Conservation (phyloP, 2,113 vertebrate species). For the Cacatua alba region DNA sequence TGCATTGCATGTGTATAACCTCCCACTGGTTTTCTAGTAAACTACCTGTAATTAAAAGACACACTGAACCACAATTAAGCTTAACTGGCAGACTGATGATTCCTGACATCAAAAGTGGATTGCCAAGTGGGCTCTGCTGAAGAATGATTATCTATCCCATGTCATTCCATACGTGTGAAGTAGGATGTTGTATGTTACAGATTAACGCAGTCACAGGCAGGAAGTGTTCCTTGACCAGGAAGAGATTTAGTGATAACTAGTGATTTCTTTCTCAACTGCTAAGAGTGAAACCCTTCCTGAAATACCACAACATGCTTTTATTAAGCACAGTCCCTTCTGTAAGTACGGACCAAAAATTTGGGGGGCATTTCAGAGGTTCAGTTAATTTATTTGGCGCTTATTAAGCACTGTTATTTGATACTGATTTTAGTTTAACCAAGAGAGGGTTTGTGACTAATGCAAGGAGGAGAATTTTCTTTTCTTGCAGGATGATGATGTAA, state of each 20-base stretch:
- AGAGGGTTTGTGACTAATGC: not conserved
- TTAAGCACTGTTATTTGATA: not conserved
- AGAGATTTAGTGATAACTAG: slow-evolving; percentile 14
- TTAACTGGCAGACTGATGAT: not conserved
- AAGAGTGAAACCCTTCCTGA: slow-evolving; percentile 28
- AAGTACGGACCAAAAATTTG: not conserved
- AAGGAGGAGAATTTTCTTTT: slow-evolving; percentile 10
- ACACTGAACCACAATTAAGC: not conserved
- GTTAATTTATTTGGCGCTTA: not conserved
- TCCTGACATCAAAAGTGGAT: not conserved
- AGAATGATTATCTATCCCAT: not conserved
- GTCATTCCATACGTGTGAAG: not conserved
- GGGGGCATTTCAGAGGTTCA: not conserved
- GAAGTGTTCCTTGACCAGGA: slow-evolving; percentile 32
- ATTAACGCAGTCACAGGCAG: not conserved
- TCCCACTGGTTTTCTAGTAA: not conserved
- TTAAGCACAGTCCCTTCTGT: not conserved
- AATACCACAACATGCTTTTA: not conserved
- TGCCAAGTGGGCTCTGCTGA: not conserved
- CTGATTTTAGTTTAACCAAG: not conserved
- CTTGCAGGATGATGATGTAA: not conserved
- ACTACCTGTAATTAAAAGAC: not conserved
- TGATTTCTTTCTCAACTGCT: slow-evolving; percentile 24
- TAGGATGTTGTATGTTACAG: slow-evolving; percentile 6
- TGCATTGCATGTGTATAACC: not conserved